A percentile compares a stretch with the other conserved stretches of the same genome.
These are phyloP conservation scores for Epirrhoe alternata DNA, from an alignment of 2,888 invertebrate genomes.

Conservation along the genomic window DNA sequence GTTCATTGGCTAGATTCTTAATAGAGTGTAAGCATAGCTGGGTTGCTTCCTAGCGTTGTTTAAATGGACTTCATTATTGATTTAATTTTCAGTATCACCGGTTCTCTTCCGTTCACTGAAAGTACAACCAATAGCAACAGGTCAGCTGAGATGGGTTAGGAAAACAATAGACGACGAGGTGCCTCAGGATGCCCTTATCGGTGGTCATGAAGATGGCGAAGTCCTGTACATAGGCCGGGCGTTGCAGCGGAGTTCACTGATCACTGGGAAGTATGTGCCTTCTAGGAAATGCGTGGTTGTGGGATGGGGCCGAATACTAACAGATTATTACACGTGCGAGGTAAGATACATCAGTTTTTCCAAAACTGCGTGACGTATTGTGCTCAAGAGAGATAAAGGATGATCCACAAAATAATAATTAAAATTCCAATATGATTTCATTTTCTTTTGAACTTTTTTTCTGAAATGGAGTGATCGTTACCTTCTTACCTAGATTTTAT, in stretches of 20 bases:
- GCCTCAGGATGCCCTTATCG: neutral
- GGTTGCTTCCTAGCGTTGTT: no score
- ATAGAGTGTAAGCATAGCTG: no score
- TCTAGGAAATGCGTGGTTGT: neutral
- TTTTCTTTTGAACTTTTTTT: no score
- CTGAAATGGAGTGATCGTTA: no score
- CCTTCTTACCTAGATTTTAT: neutral
- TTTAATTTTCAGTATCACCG: neutral
- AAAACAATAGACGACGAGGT: neutral
- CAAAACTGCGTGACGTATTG: no score
- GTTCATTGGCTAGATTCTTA: no score
- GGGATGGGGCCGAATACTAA: neutral
- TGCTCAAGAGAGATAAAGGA: no score
- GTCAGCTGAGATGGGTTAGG: neutral
- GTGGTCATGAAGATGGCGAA: neutral
- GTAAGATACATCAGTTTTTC: neutral
- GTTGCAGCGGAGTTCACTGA: neutral
- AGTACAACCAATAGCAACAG: neutral
- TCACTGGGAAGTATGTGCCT: constrained; percentile 1
- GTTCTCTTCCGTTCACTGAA: neutral
- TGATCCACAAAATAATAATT: no score
- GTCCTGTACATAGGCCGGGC: neutral
- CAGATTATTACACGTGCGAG: neutral
- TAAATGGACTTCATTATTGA: no score
- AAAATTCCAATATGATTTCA: no score